Conservation (phyloP, 2,797 vertebrate species). For the Helicolenus hilgendorfi region DNA sequence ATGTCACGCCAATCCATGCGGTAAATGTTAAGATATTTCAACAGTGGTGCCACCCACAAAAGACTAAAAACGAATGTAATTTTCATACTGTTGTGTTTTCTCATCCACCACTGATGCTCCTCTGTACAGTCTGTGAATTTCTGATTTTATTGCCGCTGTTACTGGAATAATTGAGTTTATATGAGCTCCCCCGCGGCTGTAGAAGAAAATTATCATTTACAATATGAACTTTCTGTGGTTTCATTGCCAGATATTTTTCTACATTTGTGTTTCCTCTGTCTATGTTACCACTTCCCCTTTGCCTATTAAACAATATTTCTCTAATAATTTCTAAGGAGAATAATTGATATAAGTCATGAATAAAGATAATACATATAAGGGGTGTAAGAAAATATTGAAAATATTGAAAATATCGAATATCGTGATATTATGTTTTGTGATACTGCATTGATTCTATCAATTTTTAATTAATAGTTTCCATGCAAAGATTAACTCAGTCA, state of each 20-base stretch:
- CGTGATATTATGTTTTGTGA: no score
- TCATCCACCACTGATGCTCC: background rate
- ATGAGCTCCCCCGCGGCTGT: constrained; percentile 51
- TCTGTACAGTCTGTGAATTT: constrained; percentile 42
- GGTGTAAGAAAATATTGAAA: no score
- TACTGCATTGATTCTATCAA: no score
- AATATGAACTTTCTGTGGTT: constrained; percentile 38
- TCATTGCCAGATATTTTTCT: constrained; percentile 37
- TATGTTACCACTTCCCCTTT: constrained; percentile 15
- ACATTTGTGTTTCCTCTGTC: constrained; percentile 42
- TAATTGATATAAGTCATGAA: background rate
- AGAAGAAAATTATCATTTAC: constrained; percentile 51
- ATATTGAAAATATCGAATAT: no score
- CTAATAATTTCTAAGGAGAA: background rate
- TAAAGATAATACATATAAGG: background rate
- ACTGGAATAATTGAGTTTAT: constrained; percentile 60
- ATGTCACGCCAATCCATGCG: background rate
- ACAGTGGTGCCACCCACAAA: background rate
- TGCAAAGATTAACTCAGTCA: no score
- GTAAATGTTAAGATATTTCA: background rate
- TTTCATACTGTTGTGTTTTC: constrained; percentile 34
- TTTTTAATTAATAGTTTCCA: no score
- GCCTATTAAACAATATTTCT: background rate
- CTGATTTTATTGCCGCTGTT: constrained; percentile 51
- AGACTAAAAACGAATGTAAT: constrained; percentile 5